Percentiles rank a stretch among this genome's conserved stretches.
Conservation (phyloP, 2,113 vertebrate genomes). For the Lagopus leucura region DNA sequence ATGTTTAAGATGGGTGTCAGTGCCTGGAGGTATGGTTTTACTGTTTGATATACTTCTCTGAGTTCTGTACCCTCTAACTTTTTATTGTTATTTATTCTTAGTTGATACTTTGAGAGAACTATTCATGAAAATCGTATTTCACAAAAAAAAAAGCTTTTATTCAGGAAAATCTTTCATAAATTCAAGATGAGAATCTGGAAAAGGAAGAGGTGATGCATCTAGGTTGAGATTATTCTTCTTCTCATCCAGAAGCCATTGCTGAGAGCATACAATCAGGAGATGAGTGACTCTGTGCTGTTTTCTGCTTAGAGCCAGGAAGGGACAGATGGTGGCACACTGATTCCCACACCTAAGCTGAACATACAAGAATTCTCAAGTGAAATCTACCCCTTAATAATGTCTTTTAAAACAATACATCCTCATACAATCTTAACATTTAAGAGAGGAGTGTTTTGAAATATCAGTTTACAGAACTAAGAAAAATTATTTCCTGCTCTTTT, state of each 20-base stretch:
- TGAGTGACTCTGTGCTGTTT: background rate
- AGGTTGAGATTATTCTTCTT: background rate
- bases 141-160: background rate
- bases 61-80: background rate
- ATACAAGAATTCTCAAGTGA: background rate
- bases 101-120: background rate
- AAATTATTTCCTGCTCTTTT: background rate
- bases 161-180: background rate
- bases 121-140: background rate
- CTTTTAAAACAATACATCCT: background rate
- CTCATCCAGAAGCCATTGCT: background rate
- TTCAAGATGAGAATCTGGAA: background rate
- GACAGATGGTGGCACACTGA: background rate
- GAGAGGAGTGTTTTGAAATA: background rate
- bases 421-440: background rate
- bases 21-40: background rate
- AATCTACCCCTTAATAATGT: background rate
- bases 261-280: background rate
- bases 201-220: background rate
- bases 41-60: background rate
- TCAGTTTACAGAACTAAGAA: background rate
- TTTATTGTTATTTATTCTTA: background rate
- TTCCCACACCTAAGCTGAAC: rapidly evolving
- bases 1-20: background rate
- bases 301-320: background rate